Conservation (phyloP, 2,113 vertebrate species). For the Mus pahari region DNA sequence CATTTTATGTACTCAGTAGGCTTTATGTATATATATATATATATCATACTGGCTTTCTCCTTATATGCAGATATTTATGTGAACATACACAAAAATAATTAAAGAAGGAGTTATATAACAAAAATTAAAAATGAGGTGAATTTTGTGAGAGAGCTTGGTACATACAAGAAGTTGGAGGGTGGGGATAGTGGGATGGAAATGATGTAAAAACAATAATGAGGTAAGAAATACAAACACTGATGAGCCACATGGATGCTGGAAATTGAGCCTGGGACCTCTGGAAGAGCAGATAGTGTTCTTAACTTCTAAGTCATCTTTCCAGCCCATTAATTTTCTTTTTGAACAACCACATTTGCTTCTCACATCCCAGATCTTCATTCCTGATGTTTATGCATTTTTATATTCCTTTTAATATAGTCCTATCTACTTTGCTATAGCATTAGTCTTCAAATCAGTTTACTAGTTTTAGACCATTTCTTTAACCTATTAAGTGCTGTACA, state of each 20-base stretch:
- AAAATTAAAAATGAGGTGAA: not conserved
- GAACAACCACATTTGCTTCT: not conserved
- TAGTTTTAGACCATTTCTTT: not conserved
- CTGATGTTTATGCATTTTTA: not conserved
- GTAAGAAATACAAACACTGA: not conserved
- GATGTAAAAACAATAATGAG: not conserved
- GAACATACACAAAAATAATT: not conserved
- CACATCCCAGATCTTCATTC: not conserved
- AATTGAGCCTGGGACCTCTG: not conserved
- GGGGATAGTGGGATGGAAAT: not conserved
- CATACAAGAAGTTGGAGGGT: not conserved
- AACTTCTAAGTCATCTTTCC: not conserved
- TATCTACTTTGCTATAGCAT: not conserved
- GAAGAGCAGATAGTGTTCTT: not conserved
- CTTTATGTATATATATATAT: not conserved
- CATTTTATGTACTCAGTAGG: not conserved
- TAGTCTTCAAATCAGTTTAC: constrained; percentile 3
- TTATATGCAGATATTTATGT: not conserved
- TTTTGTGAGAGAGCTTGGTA: not conserved
- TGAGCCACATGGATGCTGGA: not conserved
- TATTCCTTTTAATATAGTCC: not conserved
- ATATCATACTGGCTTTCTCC: too few species aligned
- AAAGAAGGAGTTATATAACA: not conserved
- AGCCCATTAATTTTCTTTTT: not conserved
- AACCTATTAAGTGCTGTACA: not conserved